These are phyloP conservation scores for Apodemus speciosus DNA, from an alignment of 2,113 vertebrate genomes.

Conservation along the genomic window DNA sequence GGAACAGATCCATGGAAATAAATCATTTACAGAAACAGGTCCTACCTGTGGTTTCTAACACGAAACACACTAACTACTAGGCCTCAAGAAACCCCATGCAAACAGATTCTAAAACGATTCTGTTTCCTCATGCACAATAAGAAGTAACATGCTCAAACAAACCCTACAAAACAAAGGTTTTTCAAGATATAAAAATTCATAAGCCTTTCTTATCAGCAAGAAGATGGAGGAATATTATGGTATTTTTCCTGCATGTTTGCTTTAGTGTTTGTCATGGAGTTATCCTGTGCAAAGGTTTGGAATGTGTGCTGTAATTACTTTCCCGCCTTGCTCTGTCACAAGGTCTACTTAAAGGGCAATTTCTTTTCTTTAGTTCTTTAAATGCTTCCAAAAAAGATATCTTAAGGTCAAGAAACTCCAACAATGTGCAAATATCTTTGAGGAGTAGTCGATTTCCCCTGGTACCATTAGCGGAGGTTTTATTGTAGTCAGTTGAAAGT, in stretches of 20 bases:
- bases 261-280: constrained; percentile 74
- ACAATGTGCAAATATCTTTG: constrained; percentile 83
- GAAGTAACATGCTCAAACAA: constrained; percentile 56
- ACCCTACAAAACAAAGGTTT: constrained; percentile 57
- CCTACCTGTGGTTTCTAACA: constrained; percentile 65
- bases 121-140: constrained; percentile 40
- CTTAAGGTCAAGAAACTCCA: constrained; percentile 78
- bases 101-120: constrained; percentile 61
- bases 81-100: constrained; percentile 63
- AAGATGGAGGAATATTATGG: constrained; percentile 67
- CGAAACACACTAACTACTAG: constrained; percentile 45
- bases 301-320: constrained; percentile 80
- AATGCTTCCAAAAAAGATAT: constrained; percentile 80
- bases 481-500: constrained; percentile 78
- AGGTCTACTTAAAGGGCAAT: constrained; percentile 78
- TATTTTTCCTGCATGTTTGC: constrained; percentile 76
- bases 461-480: constrained; percentile 83
- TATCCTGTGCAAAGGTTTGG: constrained; percentile 69
- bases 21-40: constrained; percentile 77
- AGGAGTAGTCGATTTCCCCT: constrained; percentile 80
- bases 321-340: constrained; percentile 76
- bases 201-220: constrained; percentile 76
- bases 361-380: constrained; percentile 80
- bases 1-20: constrained; percentile 78
- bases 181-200: constrained; percentile 75